These are phyloP conservation scores for Salticus scenicus DNA, from an alignment of 2,888 invertebrate genomes.

Conservation along the genomic window DNA sequence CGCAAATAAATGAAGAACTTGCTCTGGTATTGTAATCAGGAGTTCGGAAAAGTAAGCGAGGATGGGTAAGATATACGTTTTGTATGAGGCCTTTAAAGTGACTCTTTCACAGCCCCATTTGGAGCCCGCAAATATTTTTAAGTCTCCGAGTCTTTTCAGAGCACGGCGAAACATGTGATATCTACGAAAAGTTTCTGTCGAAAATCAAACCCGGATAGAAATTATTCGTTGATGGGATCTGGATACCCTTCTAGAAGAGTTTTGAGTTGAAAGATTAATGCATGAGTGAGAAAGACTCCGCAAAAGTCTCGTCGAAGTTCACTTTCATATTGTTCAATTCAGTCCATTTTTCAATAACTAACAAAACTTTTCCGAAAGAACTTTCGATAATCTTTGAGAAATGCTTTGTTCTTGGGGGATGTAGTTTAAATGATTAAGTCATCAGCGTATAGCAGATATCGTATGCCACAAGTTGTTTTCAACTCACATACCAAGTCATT, in stretches of 20 bases:
- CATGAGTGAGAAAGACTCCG: too few relatives aligned
- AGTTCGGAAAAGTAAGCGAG: neutral
- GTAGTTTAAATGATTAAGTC: too few relatives aligned
- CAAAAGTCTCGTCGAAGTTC: too few relatives aligned
- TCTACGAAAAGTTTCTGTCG: neutral
- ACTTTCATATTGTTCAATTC: too few relatives aligned
- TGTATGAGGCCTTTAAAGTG: neutral
- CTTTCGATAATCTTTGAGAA: too few relatives aligned
- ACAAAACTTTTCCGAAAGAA: too few relatives aligned
- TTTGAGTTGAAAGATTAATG: too few relatives aligned
- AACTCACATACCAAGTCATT: too few relatives aligned
- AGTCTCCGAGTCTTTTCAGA: neutral
- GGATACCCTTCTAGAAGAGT: neutral
- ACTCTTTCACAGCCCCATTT: neutral
- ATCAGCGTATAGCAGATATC: too few relatives aligned
- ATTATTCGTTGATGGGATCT: neutral
- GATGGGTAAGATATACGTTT: neutral
- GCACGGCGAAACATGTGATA: neutral
- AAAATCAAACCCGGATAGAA: neutral
- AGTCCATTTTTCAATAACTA: too few relatives aligned
- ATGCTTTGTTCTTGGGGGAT: too few relatives aligned
- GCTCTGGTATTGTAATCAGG: constrained; percentile 8
- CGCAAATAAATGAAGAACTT: neutral
- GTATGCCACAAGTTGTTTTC: too few relatives aligned
- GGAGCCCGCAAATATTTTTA: constrained; percentile 16